Percentiles rank a stretch among this genome's conserved stretches.
Evolutionary conservation across 2,113 vertebrate species (phyloP).

Genomic region (Callipepla californica): DNA sequence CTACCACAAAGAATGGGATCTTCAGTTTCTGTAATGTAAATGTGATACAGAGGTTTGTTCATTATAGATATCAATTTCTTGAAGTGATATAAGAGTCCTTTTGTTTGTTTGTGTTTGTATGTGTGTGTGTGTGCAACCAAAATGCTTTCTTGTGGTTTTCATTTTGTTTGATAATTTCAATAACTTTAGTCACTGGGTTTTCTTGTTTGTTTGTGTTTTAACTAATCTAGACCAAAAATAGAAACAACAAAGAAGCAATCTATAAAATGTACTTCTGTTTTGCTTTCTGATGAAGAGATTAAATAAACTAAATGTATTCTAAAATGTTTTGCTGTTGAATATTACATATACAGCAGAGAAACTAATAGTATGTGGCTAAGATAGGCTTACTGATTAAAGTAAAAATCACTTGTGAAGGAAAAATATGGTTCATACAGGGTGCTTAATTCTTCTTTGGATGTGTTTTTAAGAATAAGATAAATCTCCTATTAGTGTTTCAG

Average conservation of each 20-base stretch:
- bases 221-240: slow-evolving; percentile 60
- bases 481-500: not conserved
- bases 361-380: slow-evolving; percentile 37
- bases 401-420: slow-evolving; percentile 16
- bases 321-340: not conserved
- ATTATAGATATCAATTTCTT: not conserved
- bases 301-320: not conserved
- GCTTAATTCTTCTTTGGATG: not conserved
- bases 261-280: not conserved
- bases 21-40: not conserved
- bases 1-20: not conserved
- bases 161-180: slow-evolving; percentile 42
- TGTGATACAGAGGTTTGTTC: accelerated
- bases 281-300: not conserved
- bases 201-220: not conserved
- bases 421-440: not conserved
- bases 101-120: no score
- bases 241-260: not conserved
- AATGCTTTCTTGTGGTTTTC: slow-evolving; percentile 8
- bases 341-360: slow-evolving; percentile 57
- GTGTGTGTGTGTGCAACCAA: not conserved
- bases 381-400: slow-evolving; percentile 3
- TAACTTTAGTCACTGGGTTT: not conserved
- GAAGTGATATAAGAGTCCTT: slow-evolving; percentile 9
- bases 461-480: not conserved